Base-by-base conservation (phyloP, 64 coral and sea anemone genomes). In the Stichodactyla helianthus region DNA sequence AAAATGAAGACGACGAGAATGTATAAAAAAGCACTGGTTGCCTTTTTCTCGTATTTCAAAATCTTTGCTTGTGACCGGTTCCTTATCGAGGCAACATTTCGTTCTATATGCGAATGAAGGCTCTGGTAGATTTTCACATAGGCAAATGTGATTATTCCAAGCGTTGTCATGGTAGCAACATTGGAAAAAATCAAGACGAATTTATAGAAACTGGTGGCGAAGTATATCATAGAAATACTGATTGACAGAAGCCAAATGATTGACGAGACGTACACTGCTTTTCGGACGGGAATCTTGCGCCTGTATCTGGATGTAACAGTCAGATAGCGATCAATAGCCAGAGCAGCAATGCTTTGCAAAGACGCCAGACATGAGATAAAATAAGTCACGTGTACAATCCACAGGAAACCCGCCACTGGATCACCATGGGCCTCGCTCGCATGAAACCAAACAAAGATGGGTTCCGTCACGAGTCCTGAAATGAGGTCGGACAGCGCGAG, bases 381-480 rank as follows among this genome's bases (percentile, higher is more conserved):
- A 70, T 97, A 97, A 10, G 88, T 87, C 67, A 97, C 77, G 28
- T 97, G 92, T 19, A 97, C 88, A 11, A 97, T 71, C 88, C 91
- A 89, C 28, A 92, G 71, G 19, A 87, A 25, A 18, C 80, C 9
- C 53, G 89, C 79, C 18, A 97, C 91, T 59, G 91, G 51, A 5
- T 85, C 50, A 17, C 74, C 52, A 54, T 89, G 25, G 27, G 91
- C 91, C 80, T 97, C 94, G 6, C 78, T 84, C 44, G 79, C 85
- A 77, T 97, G 94, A 84, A 87, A 97, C 84, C 85, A 86, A 28
- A 97, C 89, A 53, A 97, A 93, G 4, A 87, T 89, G 10, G 94
- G 94, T 56, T 97, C 94, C 16, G 91, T 97, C 5, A 97, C 91
- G 27, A 84, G 23, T 9, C 91, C 94, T 79, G 91, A 79, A 19